Base-by-base conservation (phyloP, 2,888 invertebrate genomes). In the Mactromeris polynyma region DNA sequence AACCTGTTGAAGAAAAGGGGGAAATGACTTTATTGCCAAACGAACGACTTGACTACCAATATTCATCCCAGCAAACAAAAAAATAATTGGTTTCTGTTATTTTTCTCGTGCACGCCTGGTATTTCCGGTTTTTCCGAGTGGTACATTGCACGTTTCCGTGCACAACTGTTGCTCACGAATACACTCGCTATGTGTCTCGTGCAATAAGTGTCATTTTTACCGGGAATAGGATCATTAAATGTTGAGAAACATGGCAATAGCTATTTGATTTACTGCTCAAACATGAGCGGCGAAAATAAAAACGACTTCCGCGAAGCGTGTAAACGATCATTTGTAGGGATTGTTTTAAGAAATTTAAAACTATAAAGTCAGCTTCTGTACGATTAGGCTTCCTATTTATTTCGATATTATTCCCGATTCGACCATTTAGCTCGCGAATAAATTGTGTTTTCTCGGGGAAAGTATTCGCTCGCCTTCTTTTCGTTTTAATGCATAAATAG, bases 261-360 rank as follows among this genome's bases (percentile, higher is more conserved):
- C 17, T 36, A 36, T 73, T 73, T 73, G 73, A 73, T 73, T 73
- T 73, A 73, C 36, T 26, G 36, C 73, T 19, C 11, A 36, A 73
- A 73, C 36, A 36, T 33, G 31, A 19, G 73, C 17, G 73, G 33
- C 2, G 73, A 33, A 36, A 73, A 73, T 36, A 36, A 36, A 73
- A 73, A 33, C 31, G 73, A 73, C 73, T 73, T 73, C 73, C 31
- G 31, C 4, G 73, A 19, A 73, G 33, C 33, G 73, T 36, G 73
- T 73, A 83, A 83, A 73, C 46, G 42, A 73, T 83, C 42, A 73
- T 83, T 69, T 83, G 46, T 83, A 46, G 9, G 73, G 33, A 83
- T 64, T 83, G 42, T 46, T 73, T 42, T 64, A 42, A 83, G 83
- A 84, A 83, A 77, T 78, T 84, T 51, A 42, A 54, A 54, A 73